Evolutionary conservation across 2,888 invertebrate species (phyloP), one percentile per base, ranked within the genome.

Genomic region (Junonia oenone): DNA sequence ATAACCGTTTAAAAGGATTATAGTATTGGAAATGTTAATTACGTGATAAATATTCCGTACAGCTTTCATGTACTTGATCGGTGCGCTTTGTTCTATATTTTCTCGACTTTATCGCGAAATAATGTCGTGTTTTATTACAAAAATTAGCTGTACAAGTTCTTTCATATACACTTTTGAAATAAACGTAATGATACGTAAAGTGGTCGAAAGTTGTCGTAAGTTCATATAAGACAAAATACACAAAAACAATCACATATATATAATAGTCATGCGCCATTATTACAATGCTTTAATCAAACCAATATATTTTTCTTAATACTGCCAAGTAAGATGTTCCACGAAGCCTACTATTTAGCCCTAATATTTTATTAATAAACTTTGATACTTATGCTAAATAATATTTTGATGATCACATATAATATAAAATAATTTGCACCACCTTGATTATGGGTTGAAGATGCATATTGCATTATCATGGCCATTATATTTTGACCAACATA

Each of bases 1-100:
- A 64, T 67, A 66, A 65, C 57, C 56, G 57, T 63, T 67, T 68
- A 64, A 65, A 63, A 58, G 60, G 62, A 63, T 70, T 71, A 64
- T 64, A 26, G 37, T 15, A 55, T 15, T 45, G 11, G 14, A 14
- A 49, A 43, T 43, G 26, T 26, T 43, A 26, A 43, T 22, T n/a
- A 43, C 26, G 6, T 43, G 6, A 22, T 43, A 26, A 26, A 22
- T 43, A 43, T 26, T 43, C 22, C 2, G 13, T 26, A 11, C 13
- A n/a, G 22, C 14, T 26, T 26, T 40, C 38, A 40, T 19, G 11
- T 17, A 19, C 17, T 40, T 38, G 38, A 37, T 19, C 38, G 9
- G 19, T 11, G 9, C n/a, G 31, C 9, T 17, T 11, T 19, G 2
- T 38, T 38, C 11, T 0, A n/a, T 38, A 5, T 29, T 29, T 4